Evolutionary conservation across 2,888 invertebrate genomes (phyloP).

Genomic region (Nemurella pictetii): DNA sequence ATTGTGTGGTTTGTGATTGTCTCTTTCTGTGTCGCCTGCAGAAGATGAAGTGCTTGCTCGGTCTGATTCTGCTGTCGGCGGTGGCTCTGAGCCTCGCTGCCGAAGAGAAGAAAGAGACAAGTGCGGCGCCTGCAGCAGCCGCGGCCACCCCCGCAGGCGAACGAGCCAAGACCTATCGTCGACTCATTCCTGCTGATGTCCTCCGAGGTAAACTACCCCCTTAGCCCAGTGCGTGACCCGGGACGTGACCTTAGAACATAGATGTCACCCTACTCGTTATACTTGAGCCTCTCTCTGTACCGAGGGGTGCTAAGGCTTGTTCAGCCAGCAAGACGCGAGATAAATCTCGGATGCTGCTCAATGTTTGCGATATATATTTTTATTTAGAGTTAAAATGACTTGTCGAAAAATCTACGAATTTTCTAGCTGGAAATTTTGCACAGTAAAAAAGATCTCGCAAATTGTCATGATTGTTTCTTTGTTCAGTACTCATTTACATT

Average conservation of each 20-base stretch:
- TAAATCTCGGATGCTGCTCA: too few species aligned
- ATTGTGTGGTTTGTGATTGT: neutral
- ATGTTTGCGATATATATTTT: too few species aligned
- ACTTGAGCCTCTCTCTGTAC: too few species aligned
- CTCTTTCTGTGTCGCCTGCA: neutral
- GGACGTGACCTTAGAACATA: too few species aligned
- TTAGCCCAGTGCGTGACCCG: too few species aligned
- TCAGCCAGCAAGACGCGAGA: too few species aligned
- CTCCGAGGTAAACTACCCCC: conserved; percentile 79
- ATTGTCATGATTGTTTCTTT: neutral
- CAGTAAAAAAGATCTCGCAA: too few species aligned
- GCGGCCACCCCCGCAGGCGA: conserved; percentile 45
- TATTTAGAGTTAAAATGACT: too few species aligned
- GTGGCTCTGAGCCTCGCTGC: conserved; percentile 39
- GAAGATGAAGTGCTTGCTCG: conserved; percentile 41
- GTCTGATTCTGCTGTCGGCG: conserved; percentile 36
- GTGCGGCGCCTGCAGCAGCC: conserved; percentile 34
- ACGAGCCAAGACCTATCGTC: conserved; percentile 72
- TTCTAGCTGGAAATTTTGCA: too few species aligned
- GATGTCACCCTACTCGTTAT: too few species aligned
- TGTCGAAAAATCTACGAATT: too few species aligned
- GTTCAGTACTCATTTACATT: neutral
- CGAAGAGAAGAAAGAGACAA: conserved; percentile 39
- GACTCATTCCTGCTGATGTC: conserved; percentile 87
- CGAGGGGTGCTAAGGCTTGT: too few species aligned